Evolutionary conservation across 2,888 invertebrate species (phyloP), one percentile per base, ranked within the genome.

Genomic region (Parnassius glacialis): DNA sequence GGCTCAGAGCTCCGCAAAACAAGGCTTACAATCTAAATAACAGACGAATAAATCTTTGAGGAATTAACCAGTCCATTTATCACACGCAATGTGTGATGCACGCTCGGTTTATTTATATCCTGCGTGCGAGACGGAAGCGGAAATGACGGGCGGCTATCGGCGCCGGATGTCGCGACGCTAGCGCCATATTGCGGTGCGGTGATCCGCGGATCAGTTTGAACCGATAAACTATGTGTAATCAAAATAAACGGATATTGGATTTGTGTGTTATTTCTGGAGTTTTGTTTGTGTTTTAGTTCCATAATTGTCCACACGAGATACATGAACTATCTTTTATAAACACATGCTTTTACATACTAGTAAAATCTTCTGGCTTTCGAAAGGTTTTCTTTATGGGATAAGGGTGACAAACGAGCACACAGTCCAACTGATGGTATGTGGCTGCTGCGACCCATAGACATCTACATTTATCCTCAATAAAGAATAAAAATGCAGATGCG

Each of bases 51-150:
- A 80, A 82, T 82, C 73, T 61, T 70, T 65, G 66, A 70, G 70
- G 78, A 75, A 86, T 88, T 84, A 87, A 75, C 73, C 84, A 73
- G 73, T 72, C 87, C 84, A 88, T 89, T 88, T 83, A 81, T 79
- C 81, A 72, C 81, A 79, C 83, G 83, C 85, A 79, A 85, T 79
- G 85, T 83, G 85, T 82, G 86, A 82, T 74, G 71, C 79, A 81
- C 82, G 85, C 82, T 80, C 83, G 76, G 83, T 82, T 83, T 79
- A 75, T 75, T 76, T 78, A 71, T 75, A 77, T 79, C 80, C 79
- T 74, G 75, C 70, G 71, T 70, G 70, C 71, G 69, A 83, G 85
- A 42, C 63, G 63, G 63, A 64, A 64, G 63, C 59, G 63, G 63
- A 64, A 59, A 64, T 64, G 63, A 82, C 84, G 82, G 62, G 62